Conservation (phyloP, 2,797 vertebrate species). For the Cyprinella venusta region DNA sequence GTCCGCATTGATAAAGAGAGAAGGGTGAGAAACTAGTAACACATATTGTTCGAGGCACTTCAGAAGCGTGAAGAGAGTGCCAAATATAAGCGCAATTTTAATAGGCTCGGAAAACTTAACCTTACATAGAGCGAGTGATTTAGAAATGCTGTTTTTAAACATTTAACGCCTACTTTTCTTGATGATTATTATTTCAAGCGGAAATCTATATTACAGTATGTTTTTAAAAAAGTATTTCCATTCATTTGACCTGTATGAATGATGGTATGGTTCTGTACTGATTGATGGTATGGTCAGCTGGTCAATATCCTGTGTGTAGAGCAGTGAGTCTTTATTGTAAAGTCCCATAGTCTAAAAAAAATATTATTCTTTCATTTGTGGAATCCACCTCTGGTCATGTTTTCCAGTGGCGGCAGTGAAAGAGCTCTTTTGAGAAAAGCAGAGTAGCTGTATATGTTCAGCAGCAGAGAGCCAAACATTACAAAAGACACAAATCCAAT, state of each 20-base stretch:
- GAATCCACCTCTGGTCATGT: conserved; percentile 3
- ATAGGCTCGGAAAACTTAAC: background rate
- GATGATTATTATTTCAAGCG: background rate
- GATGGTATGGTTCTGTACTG: background rate
- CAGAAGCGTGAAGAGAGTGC: background rate
- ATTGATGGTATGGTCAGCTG: background rate
- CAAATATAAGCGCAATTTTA: background rate
- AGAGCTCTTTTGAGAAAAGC: background rate
- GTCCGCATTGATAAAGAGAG: conserved; percentile 7
- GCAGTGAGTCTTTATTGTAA: conserved; percentile 8
- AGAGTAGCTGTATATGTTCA: background rate
- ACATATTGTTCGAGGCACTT: conserved; percentile 8
- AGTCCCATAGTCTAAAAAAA: background rate
- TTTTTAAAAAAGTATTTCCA: background rate
- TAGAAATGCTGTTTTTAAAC: background rate
- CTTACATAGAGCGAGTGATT: background rate
- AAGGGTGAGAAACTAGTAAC: conserved; percentile 14
- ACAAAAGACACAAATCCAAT: background rate
- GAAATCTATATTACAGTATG: background rate
- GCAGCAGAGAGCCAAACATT: background rate
- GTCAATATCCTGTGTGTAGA: conserved; percentile 4
- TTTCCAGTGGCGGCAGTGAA: conserved; percentile 11
- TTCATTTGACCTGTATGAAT: background rate
- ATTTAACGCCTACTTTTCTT: background rate
- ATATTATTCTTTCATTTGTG: conserved; percentile 40